Evolutionary conservation across 1,140 invertebrate genomes (phyloP), one percentile per base, ranked within the genome.

Genomic region (Ceratina japonica): DNA sequence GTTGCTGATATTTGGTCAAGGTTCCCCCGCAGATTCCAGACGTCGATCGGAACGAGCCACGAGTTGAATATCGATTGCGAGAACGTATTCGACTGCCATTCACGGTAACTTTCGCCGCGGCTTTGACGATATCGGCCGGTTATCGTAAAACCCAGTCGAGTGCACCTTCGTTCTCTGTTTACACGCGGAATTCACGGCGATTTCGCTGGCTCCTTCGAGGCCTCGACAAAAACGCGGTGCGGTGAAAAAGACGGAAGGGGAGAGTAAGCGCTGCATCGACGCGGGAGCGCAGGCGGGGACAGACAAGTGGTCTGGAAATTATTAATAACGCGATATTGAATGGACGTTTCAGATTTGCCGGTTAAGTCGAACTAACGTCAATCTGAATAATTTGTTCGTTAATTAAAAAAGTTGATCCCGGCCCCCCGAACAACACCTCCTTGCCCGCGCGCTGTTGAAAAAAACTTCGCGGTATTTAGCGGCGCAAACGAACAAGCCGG

Each of bases 371-470:
- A 22, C 62, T 65, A 74, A 58, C 70, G 70, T 15, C 76, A 62
- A 79, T 79, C 62, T 65, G 52, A 79, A 79, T 79, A 83, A 84
- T 84, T 84, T 80, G 75, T 83, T 72, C 63, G 68, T 80, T 83
- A 76, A 84, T 84, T 84, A 80, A 84, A 84, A 84, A 73, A 83
- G 74, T 59, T 80, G 59, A 71, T 83, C n/a, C n/a, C n/a, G n/a
- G n/a, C n/a, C n/a, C n/a, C 31, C 69, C n/a, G 63, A 80, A 76
- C 83, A 84, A 84, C 82, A 84, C 77, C 78, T 84, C 49, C 72
- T 84, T 62, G 58, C 61, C 77, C 13, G 72, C 66, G 63, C 49
- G 59, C 68, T 71, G 49, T 68, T 78, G 68, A 16, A 71, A 77
- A 37, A 78, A 83, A 58, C 68, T 61, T 70, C 72, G 72, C 62